Percentiles rank a stretch among this genome's conserved stretches.
Evolutionary conservation across 2,797 vertebrate species (phyloP).

Genomic region (Accipiter fasciatus): DNA sequence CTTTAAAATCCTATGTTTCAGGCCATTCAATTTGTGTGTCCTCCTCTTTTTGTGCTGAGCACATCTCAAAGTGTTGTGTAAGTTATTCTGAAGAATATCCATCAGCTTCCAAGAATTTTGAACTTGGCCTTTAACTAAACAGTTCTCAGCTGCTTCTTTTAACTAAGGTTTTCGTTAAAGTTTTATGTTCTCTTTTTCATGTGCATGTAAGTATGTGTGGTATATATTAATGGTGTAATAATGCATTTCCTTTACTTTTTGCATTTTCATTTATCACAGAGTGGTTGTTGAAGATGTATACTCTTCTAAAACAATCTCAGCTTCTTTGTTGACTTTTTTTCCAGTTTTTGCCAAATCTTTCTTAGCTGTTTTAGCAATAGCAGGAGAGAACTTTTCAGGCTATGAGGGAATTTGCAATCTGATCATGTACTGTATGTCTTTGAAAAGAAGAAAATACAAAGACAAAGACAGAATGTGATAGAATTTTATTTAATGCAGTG

Average conservation of each 20-base stretch:
- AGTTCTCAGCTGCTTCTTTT: background rate
- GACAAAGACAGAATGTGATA: slow-evolving; percentile 38
- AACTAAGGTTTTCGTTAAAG: background rate
- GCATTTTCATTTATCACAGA: background rate
- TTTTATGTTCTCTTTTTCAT: background rate
- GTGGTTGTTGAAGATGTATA: background rate
- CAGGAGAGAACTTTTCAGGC: background rate
- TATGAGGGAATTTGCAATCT: background rate
- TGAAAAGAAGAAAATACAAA: slow-evolving; percentile 17
- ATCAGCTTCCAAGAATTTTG: background rate
- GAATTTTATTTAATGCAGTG: slow-evolving; percentile 49
- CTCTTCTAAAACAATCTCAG: background rate
- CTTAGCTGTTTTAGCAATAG: background rate
- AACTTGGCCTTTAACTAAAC: background rate
- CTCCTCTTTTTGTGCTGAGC: background rate
- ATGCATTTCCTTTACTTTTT: background rate
- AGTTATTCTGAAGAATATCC: background rate
- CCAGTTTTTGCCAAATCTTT: background rate
- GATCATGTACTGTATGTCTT: background rate
- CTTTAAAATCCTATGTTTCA: background rate
- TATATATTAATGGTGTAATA: background rate
- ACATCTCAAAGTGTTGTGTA: background rate
- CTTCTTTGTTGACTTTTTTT: background rate
- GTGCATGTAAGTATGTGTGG: background rate
- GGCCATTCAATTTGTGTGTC: background rate